Percentiles rank a stretch among this genome's conserved stretches.
Conservation (phyloP, 2,888 invertebrate species). For the Drosophila imparisetae region DNA sequence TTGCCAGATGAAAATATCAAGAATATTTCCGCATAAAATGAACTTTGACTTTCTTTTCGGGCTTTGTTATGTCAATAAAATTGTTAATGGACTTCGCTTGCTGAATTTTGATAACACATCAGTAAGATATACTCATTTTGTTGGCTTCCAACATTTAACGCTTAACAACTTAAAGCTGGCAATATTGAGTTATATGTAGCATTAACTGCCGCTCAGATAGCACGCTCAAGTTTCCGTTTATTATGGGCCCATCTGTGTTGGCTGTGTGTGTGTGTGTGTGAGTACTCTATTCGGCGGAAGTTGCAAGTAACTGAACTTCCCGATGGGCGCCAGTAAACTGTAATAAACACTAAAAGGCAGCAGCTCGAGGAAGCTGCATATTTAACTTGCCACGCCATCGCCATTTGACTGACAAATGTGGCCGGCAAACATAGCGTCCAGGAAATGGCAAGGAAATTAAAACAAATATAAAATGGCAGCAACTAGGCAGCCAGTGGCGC, state of each 20-base stretch:
- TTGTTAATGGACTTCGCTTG: slow-evolving; percentile 48
- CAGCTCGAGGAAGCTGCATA: slow-evolving; percentile 63
- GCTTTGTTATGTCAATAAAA: slow-evolving; percentile 61
- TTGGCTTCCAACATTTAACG: slow-evolving; percentile 17
- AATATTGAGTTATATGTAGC: slow-evolving; percentile 20
- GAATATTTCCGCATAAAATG: slow-evolving; percentile 38
- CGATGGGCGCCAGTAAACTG: slow-evolving; percentile 68
- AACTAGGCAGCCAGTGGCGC: slow-evolving; percentile 43
- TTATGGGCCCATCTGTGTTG: slow-evolving; percentile 32
- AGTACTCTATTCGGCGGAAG: slow-evolving; percentile 52
- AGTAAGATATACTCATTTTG: not conserved
- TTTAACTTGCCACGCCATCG: slow-evolving; percentile 49
- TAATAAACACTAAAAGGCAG: slow-evolving; percentile 74
- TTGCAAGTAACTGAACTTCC: slow-evolving; percentile 77
- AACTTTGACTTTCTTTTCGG: slow-evolving; percentile 9
- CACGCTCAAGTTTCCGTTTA: slow-evolving; percentile 57
- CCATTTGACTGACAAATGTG: slow-evolving; percentile 78
- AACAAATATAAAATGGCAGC: slow-evolving; percentile 76
- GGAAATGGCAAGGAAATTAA: slow-evolving; percentile 80
- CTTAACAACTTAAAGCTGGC: slow-evolving; percentile 33
- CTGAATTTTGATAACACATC: slow-evolving; percentile 16
- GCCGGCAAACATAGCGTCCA: slow-evolving; percentile 48
- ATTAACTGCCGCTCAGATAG: slow-evolving; percentile 37
- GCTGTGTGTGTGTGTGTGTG: slow-evolving; percentile 16
- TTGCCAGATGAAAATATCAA: not conserved